phyloP scores from a whole-genome alignment of 2,888 invertebrate species.

The Pyralis farinalis region DNA sequence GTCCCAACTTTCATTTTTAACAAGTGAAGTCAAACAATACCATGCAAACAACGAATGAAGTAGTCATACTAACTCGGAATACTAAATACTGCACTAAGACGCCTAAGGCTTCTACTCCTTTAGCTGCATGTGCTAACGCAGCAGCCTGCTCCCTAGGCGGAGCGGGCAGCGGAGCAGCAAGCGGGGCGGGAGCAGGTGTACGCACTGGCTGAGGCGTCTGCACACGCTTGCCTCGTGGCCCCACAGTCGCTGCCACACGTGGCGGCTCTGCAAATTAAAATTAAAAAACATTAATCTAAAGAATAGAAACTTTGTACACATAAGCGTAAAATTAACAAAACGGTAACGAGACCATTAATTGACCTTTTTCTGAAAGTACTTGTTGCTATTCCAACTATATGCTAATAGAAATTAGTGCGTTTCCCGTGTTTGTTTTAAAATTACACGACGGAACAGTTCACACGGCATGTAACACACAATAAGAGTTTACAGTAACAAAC shows the following conservation, averaged over 20 bases:
- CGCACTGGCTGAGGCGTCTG: slow-evolving; percentile 62
- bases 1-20: too few species aligned
- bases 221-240: slow-evolving; percentile 66
- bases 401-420: slow-evolving; percentile 26
- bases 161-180: slow-evolving; percentile 32
- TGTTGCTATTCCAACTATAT: slow-evolving; percentile 14
- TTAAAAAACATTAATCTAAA: not conserved
- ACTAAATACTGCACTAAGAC: slow-evolving; percentile 93
- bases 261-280: slow-evolving; percentile 53
- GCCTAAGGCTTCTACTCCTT: slow-evolving; percentile 91
- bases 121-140: slow-evolving; percentile 77
- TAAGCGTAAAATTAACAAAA: not conserved
- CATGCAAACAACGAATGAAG: too few species aligned
- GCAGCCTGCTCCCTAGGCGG: slow-evolving; percentile 51
- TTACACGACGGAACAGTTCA: slow-evolving; percentile 33
- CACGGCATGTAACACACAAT: slow-evolving; percentile 29
- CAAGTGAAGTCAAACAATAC: too few species aligned
- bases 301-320: not conserved
- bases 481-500: slow-evolving; percentile 18
- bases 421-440: slow-evolving; percentile 35
- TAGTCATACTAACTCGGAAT: slow-evolving; percentile 87
- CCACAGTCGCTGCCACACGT: slow-evolving; percentile 63
- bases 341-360: not conserved
- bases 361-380: slow-evolving; percentile 3
- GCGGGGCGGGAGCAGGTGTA: slow-evolving; percentile 37